These are phyloP conservation scores for Cyrtonyx montezumae DNA, from an alignment of 2,113 vertebrate genomes.

Conservation along the genomic window DNA sequence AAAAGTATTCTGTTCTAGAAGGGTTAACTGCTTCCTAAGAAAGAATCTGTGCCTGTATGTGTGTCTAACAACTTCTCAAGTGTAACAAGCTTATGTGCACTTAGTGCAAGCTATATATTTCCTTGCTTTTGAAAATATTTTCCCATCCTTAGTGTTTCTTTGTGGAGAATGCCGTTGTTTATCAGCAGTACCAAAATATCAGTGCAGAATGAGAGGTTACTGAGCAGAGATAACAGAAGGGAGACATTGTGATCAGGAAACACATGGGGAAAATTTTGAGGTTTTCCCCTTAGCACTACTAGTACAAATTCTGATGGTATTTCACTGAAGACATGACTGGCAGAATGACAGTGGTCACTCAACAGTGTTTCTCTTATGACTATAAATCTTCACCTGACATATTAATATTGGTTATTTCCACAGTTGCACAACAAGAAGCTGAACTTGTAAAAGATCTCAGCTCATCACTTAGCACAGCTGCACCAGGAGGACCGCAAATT, in stretches of 20 bases:
- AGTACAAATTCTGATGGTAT: not conserved
- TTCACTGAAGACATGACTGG: not conserved
- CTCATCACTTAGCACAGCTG: constrained; percentile 62
- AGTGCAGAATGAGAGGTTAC: not conserved
- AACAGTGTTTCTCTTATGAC: not conserved
- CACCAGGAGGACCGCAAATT: constrained; percentile 70
- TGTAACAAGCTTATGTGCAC: not conserved
- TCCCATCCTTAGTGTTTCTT: not conserved
- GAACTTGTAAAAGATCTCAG: constrained; percentile 77
- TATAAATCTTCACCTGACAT: not conserved
- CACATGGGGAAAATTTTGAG: not conserved
- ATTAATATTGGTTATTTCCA: constrained; percentile 25
- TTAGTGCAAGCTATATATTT: not conserved
- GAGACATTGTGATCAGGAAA: not conserved
- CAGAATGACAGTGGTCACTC: not conserved
- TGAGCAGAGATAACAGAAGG: not conserved
- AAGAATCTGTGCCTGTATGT: not conserved
- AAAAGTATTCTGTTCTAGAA: not conserved
- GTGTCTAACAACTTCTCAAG: not conserved
- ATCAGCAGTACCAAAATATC: not conserved
- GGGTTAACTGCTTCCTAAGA: not conserved
- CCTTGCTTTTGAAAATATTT: not conserved
- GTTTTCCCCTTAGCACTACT: not conserved
- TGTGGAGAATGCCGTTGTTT: not conserved
- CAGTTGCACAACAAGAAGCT: constrained; percentile 89